Base-by-base conservation (phyloP, 2,113 vertebrate species). In the Spilogale gracilis region DNA sequence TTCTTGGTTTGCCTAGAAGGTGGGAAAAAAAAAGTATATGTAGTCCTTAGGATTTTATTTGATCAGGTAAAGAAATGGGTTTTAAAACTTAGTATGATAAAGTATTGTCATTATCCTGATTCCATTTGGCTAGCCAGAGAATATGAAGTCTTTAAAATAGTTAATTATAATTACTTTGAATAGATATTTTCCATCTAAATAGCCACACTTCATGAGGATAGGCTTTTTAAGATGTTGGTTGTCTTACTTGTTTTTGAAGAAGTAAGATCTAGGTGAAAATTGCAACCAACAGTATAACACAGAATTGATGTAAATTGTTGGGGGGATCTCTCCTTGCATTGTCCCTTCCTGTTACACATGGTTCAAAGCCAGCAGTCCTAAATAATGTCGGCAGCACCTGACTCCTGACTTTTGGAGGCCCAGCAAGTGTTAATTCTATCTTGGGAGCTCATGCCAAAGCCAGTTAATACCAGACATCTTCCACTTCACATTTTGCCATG, bases 131-230 rank as follows among this genome's bases (percentile, higher is more conserved):
- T 58, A 89, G 43, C 38, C 61, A 78, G 30, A 85, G 43, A 30
- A 60, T 84, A 43, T 56, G 13, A 52, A 78, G 20, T 85, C 84
- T 9, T 95, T 54, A 79, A 50, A 74, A 84, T n/a, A 91, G 32
- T 78, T 95, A 54, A 76, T 97, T 85, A 38, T 38, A 65, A 85
- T 95, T 94, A 79, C 18, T 69, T 45, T 79, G 23, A 61, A n/a
- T 89, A 92, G 61, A 63, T 74, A 65, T 80, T 67, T 4, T 91
- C 50, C 25, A 23, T 56, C 52, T 76, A 60, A 73, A 18, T 79
- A 85, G 9, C 67, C 27, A 60, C 30, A 48, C 43, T 91, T 81
- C 23, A 74, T 83, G 74, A 90, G 48, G 9, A 54, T 21, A 74
- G 5, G 16, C 12, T 84, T 38, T 86, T 85, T 61, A 60, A 90